These are phyloP conservation scores for Diprion similis DNA, from an alignment of 1,140 invertebrate species.

Conservation along the genomic window DNA sequence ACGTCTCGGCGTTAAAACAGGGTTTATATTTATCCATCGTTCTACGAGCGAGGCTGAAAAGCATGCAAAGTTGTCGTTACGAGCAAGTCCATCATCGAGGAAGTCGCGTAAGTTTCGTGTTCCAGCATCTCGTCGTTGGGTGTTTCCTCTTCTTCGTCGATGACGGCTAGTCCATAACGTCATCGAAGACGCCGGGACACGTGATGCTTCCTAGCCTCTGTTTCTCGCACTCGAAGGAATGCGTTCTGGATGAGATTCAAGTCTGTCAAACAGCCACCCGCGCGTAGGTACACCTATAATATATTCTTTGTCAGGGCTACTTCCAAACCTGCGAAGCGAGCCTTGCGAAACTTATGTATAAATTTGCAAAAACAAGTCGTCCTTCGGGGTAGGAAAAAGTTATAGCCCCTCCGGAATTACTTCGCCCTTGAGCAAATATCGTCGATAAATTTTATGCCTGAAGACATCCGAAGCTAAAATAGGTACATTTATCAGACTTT, in stretches of 20 bases:
- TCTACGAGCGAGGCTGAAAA: neutral
- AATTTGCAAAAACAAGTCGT: neutral
- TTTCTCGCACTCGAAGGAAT: neutral
- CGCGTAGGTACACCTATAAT: no score
- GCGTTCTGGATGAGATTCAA: slow-evolving; percentile 7
- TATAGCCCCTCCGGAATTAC: no score
- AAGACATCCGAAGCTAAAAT: no score
- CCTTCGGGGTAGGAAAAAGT: no score
- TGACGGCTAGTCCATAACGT: neutral
- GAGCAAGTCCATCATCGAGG: neutral
- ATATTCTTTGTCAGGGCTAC: neutral
- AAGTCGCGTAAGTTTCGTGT: neutral
- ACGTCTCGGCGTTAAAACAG: neutral
- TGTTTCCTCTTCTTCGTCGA: neutral
- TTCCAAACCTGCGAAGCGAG: neutral
- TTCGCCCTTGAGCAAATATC: no score
- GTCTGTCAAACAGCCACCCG: neutral
- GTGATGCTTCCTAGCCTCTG: neutral
- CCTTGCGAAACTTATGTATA: neutral
- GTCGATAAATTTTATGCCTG: no score
- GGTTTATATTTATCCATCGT: neutral
- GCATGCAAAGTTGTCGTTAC: neutral
- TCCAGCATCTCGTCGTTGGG: neutral
- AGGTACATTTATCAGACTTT: no score
- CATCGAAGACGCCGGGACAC: neutral